These are phyloP conservation scores for Galagoides demidoff DNA, from an alignment of 2,797 vertebrate genomes.

Conservation along the genomic window DNA sequence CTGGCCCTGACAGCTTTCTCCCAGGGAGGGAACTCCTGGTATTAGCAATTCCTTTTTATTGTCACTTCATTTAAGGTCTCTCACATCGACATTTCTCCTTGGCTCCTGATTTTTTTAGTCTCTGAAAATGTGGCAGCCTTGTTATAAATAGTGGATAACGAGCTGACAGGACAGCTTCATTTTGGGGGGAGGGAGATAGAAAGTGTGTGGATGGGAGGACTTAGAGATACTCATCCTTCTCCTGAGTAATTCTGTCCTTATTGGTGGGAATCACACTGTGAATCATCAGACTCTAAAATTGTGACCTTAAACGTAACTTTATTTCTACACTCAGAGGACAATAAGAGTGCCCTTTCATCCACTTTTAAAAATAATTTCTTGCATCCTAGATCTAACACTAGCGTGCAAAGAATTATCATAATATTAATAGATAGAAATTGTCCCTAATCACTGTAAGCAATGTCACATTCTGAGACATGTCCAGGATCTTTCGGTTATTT, in stretches of 20 bases:
- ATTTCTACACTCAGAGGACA: not conserved
- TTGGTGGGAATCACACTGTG: conserved; percentile 50
- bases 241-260: not conserved
- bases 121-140: not conserved
- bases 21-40: conserved; percentile 75
- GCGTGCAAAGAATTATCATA: not conserved
- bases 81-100: conserved; percentile 71
- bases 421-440: not conserved
- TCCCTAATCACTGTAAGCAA: not conserved
- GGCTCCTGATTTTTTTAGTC: conserved; percentile 73
- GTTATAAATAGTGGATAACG: conserved; percentile 40
- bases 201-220: not conserved
- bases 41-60: conserved; percentile 69
- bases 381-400: not conserved
- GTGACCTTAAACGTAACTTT: not conserved
- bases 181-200: conserved; percentile 32
- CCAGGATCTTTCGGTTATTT: not conserved
- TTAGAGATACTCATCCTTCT: not conserved
- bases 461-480: not conserved
- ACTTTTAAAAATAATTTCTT: not conserved
- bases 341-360: not conserved
- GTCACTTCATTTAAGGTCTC: conserved; percentile 75
- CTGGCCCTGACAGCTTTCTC: conserved; percentile 76
- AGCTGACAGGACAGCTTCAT: conserved; percentile 70
- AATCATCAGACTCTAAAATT: conserved; percentile 42